phyloP scores from a whole-genome alignment of 1,140 invertebrate species.

The Mya arenaria region DNA sequence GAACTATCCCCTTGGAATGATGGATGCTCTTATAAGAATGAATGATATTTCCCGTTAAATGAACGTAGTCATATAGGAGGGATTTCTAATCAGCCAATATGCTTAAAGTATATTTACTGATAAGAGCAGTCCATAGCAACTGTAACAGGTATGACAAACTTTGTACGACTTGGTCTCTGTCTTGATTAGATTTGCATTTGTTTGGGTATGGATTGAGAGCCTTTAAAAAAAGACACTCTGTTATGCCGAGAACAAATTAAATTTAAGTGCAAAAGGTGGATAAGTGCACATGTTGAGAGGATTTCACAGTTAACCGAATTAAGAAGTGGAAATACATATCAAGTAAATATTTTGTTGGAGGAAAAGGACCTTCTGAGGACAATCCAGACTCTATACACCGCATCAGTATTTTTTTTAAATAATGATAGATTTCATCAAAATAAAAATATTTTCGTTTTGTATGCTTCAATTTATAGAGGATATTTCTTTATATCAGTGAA shows the following conservation, averaged over 20 bases:
- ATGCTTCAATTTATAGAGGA: neutral
- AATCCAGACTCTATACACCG: constrained; percentile 47
- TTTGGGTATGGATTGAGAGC: neutral
- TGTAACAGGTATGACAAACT: neutral
- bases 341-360: constrained; percentile 50
- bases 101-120: constrained; percentile 21
- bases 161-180: neutral
- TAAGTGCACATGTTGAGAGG: constrained; percentile 48
- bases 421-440: too few relatives aligned
- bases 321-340: constrained; percentile 58
- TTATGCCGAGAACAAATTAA: neutral
- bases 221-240: neutral
- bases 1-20: too few relatives aligned
- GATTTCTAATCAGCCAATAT: too few relatives aligned
- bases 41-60: too few relatives aligned
- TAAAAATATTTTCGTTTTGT: neutral
- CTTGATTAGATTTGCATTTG: neutral
- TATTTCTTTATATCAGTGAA: too few relatives aligned
- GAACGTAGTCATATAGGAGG: too few relatives aligned
- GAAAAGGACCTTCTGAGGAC: constrained; percentile 39
- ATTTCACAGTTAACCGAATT: constrained; percentile 44
- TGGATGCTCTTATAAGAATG: too few relatives aligned
- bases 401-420: constrained; percentile 1
- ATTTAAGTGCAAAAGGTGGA: constrained; percentile 51
- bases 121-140: neutral